phyloP scores from a whole-genome alignment of 2,888 invertebrate genomes.

The Hirtodrosophila alboralis region DNA sequence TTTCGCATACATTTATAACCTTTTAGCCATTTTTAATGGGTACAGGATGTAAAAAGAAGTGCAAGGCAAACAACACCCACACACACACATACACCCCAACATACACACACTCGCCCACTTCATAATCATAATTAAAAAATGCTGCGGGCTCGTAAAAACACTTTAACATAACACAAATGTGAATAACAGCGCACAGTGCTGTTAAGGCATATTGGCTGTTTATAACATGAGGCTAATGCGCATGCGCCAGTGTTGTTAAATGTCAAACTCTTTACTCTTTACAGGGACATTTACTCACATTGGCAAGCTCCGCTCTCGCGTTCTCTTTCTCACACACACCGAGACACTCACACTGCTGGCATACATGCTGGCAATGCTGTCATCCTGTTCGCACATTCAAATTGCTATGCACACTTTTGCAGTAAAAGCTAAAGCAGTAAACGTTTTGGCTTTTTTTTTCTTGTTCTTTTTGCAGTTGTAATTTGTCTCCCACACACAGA shows the following conservation, averaged over 20 bases:
- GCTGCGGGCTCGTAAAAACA: conserved; percentile 14
- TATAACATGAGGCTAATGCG: conserved; percentile 27
- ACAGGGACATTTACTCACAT: conserved; percentile 56
- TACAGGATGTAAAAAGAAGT: too few species aligned
- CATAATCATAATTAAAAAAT: conserved; percentile 64
- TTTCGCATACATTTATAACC: too few species aligned
- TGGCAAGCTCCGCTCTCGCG: too few species aligned
- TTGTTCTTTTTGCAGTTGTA: conserved; percentile 54
- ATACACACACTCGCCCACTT: conserved; percentile 51
- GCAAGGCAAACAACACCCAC: conserved; percentile 35
- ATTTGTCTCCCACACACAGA: conserved; percentile 21
- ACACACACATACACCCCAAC: conserved; percentile 4
- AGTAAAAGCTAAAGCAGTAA: conserved; percentile 37
- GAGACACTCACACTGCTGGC: conserved; percentile 11
- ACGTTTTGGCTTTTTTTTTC: conserved; percentile 39
- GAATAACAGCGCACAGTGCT: conserved; percentile 33
- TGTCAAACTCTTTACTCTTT: conserved; percentile 27
- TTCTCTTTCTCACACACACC: too few species aligned
- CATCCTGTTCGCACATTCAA: conserved; percentile 46
- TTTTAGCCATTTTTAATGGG: too few species aligned
- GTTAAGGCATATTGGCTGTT: conserved; percentile 32
- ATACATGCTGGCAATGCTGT: conserved; percentile 30
- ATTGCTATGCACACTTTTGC: conserved; percentile 46
- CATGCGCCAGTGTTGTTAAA: conserved; percentile 45
- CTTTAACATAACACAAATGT: background rate